These are phyloP conservation scores for Eutrigla gurnardus DNA, from an alignment of 2,797 vertebrate genomes.

Conservation along the genomic window DNA sequence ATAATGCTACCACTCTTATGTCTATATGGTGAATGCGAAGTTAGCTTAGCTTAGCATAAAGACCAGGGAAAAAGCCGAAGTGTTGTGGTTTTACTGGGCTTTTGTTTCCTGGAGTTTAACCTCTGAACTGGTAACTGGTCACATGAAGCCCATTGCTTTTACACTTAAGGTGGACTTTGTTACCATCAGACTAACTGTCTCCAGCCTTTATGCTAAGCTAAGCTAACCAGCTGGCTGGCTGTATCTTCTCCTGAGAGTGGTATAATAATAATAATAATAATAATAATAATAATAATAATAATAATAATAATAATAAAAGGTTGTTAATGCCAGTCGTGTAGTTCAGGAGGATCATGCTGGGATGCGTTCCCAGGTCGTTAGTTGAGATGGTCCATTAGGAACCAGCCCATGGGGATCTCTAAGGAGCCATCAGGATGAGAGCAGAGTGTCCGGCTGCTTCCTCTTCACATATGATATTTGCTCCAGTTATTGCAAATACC, in stretches of 20 bases:
- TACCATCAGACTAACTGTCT: background rate
- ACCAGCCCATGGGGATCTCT: constrained; percentile 19
- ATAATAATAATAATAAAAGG: background rate
- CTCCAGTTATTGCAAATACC: constrained; percentile 75
- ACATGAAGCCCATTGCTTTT: background rate
- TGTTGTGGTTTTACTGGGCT: background rate
- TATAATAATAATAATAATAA: too few relatives aligned
- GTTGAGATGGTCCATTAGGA: constrained; percentile 1
- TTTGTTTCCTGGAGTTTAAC: background rate
- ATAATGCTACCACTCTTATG: background rate
- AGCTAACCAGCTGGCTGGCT: background rate
- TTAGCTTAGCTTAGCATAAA: constrained; percentile 21
- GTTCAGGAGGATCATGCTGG: background rate
- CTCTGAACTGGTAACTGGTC: background rate
- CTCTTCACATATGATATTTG: constrained; percentile 77
- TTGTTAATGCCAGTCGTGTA: background rate
- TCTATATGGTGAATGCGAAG: background rate
- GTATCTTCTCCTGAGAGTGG: background rate
- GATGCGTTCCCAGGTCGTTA: constrained; percentile 10
- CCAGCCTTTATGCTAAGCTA: constrained; percentile 11
- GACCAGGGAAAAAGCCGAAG: background rate
- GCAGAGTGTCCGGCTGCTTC: constrained; percentile 61
- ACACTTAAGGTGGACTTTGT: background rate
- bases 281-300: background rate
- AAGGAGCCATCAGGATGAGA: constrained; percentile 29